A percentile compares a stretch with the other conserved stretches of the same genome.
Conservation (phyloP, 2,113 vertebrate species). For the Cheirogaleus medius region DNA sequence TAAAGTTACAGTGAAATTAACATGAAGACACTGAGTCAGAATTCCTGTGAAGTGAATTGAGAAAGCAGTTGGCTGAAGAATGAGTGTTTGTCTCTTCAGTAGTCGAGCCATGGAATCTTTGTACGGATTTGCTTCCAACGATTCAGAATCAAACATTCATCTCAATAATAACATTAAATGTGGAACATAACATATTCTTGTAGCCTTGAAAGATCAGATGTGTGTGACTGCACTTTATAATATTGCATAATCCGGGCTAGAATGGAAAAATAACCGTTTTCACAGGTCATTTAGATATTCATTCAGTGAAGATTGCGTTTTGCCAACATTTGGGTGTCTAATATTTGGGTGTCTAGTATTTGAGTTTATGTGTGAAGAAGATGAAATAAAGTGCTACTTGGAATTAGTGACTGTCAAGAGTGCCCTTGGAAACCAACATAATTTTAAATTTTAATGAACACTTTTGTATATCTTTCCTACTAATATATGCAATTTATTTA, state of each 20-base stretch:
- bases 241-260: background rate
- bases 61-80: slow-evolving; percentile 42
- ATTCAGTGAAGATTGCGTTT: background rate
- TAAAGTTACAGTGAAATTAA: background rate
- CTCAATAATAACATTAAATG: slow-evolving; percentile 23
- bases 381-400: background rate
- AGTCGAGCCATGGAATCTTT: slow-evolving; percentile 37
- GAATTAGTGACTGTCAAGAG: background rate
- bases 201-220: background rate
- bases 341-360: background rate
- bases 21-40: slow-evolving; percentile 44
- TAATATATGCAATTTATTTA: background rate
- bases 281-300: slow-evolving; percentile 45
- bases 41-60: slow-evolving; percentile 16
- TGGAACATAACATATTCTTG: background rate
- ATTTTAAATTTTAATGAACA: background rate
- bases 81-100: background rate
- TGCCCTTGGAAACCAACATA: background rate
- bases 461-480: background rate
- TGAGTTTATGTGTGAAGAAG: background rate
- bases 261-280: slow-evolving; percentile 28
- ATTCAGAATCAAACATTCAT: slow-evolving; percentile 52
- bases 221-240: background rate
- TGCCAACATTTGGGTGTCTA: background rate
- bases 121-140: slow-evolving; percentile 28